Percentiles rank a stretch among this genome's conserved stretches.
These are phyloP conservation scores for Genyomyrus donnyi DNA, from an alignment of 2,113 vertebrate species.

Conservation along the genomic window DNA sequence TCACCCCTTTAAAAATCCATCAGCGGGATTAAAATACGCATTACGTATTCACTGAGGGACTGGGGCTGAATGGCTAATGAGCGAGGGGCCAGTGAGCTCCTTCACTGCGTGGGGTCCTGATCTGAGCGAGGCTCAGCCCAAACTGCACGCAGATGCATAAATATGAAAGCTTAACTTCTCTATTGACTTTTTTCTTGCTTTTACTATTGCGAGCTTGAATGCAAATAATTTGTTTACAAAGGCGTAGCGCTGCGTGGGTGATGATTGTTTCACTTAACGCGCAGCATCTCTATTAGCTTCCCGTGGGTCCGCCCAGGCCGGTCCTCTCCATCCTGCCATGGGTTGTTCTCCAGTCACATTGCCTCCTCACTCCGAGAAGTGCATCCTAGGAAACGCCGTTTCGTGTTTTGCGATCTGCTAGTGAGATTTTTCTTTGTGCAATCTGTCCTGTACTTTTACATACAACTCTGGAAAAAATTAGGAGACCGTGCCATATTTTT, in stretches of 20 bases:
- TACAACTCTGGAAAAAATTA: neutral
- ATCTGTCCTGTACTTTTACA: neutral
- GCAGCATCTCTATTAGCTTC: neutral
- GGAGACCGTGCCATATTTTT: neutral
- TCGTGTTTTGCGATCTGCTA: neutral
- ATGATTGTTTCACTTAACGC: neutral
- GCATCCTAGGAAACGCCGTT: neutral
- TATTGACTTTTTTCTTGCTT: neutral
- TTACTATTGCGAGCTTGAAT: neutral
- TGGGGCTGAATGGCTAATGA: neutral
- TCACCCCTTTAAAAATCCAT: neutral
- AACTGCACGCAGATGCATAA: neutral
- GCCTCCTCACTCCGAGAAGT: neutral
- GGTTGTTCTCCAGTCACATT: neutral
- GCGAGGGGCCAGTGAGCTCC: neutral
- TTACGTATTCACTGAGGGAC: no score
- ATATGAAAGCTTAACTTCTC: conserved; percentile 2
- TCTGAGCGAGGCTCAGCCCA: neutral
- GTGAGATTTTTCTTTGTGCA: neutral
- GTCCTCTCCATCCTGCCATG: neutral
- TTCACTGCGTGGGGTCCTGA: neutral
- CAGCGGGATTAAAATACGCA: conserved; percentile 1
- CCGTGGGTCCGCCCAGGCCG: neutral
- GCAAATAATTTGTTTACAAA: conserved; percentile 8
- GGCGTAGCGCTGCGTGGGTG: neutral